A percentile compares a stretch with the other conserved stretches of the same genome.
Evolutionary conservation across 1,140 invertebrate genomes (phyloP).

Genomic region (Ladona fulva): DNA sequence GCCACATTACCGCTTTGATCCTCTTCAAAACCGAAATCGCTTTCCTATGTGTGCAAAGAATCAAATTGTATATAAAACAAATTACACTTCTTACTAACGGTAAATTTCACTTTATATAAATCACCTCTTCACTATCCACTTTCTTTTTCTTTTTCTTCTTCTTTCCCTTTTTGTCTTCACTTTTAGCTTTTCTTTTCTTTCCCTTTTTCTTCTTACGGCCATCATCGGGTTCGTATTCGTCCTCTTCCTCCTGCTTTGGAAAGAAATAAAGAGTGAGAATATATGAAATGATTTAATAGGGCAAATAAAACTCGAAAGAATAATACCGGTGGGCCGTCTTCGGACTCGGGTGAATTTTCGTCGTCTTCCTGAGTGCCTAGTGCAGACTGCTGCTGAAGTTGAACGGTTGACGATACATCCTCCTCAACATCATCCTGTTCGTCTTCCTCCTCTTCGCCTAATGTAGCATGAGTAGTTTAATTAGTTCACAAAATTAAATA

Average conservation of each 20-base stretch:
- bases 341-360: conserved; percentile 63
- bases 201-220: conserved; percentile 77
- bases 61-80: no score
- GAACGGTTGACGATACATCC: conserved; percentile 26
- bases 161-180: conserved; percentile 81
- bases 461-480: no score
- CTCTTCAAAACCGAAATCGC: neutral
- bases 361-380: conserved; percentile 34
- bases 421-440: conserved; percentile 45
- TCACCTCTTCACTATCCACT: conserved; percentile 79
- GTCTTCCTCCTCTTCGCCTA: conserved; percentile 47
- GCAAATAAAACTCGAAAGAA: neutral
- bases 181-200: conserved; percentile 79
- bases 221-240: conserved; percentile 78
- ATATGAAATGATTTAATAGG: conserved; percentile 11
- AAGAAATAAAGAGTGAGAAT: neutral
- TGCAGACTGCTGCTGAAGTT: neutral
- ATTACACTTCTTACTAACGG: no score
- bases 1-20: neutral
- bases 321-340: conserved; percentile 49
- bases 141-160: conserved; percentile 90
- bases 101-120: no score
- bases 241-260: conserved; percentile 60
- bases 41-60: neutral
- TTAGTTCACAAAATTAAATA: no score